A percentile compares a stretch with the other conserved stretches of the same genome.
Conservation (phyloP, 2,888 invertebrate species). For the Tolmerus cingulatus region DNA sequence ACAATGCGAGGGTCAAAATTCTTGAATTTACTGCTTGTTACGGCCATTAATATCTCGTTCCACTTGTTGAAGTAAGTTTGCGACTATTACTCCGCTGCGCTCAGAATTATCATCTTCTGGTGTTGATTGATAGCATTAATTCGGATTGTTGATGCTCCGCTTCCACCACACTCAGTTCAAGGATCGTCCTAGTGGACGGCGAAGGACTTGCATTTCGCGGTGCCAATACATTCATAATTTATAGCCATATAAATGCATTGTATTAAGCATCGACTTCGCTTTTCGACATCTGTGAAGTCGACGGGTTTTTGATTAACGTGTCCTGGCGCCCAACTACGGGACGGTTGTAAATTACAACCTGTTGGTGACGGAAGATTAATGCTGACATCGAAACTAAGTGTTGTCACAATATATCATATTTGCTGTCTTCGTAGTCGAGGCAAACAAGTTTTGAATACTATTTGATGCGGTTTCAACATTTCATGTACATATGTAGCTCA, state of each 20-base stretch:
- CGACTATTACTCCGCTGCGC: not conserved
- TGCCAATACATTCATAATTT: slow-evolving; percentile 19
- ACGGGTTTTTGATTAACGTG: slow-evolving; percentile 9
- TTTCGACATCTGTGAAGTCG: slow-evolving; percentile 29
- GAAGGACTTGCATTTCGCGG: not conserved
- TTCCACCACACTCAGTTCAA: not conserved
- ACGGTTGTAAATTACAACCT: slow-evolving; percentile 18
- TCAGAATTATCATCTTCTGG: slow-evolving; percentile 26
- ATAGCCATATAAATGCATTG: slow-evolving; percentile 9
- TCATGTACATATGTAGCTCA: not conserved
- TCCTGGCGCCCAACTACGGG: not conserved
- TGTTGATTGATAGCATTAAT: slow-evolving; percentile 34
- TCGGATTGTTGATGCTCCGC: not conserved
- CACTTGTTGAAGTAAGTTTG: slow-evolving; percentile 43
- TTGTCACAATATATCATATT: slow-evolving; percentile 28
- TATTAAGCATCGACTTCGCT: not conserved
- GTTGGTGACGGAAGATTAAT: not conserved
- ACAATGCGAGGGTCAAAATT: slow-evolving; percentile 28
- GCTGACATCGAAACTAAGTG: slow-evolving; percentile 9
- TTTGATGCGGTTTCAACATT: not conserved
- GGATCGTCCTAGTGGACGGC: not conserved
- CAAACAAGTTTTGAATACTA: not conserved
- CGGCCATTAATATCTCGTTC: slow-evolving; percentile 46
- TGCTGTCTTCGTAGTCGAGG: not conserved
- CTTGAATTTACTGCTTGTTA: slow-evolving; percentile 39